Percentiles rank a stretch among this genome's conserved stretches.
Conservation (phyloP, 1,140 invertebrate genomes). For the Pogonomyrmex californicus region DNA sequence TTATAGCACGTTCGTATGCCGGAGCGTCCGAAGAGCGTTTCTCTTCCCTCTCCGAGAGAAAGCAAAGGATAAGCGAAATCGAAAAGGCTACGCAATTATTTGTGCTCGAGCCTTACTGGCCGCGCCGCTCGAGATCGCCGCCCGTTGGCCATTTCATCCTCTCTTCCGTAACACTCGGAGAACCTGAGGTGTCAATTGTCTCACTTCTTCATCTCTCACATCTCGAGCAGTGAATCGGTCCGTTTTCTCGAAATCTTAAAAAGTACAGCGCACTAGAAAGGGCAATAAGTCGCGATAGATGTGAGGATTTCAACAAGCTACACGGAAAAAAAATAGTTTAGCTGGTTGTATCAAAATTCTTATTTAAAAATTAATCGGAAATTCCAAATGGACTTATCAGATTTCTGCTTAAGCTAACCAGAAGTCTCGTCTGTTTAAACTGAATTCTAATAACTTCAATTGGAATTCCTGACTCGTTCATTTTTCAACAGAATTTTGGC, state of each 20-base stretch:
- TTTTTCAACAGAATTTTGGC: no score
- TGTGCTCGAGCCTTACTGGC: constrained; percentile 52
- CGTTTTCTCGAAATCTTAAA: not conserved
- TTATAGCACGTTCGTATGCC: constrained; percentile 68
- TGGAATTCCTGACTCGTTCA: no score
- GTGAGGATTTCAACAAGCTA: not conserved
- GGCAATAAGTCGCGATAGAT: not conserved
- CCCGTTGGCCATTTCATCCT: constrained; percentile 8
- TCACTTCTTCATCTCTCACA: not conserved
- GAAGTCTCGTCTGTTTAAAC: no score
- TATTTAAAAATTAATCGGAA: no score
- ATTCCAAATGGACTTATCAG: no score
- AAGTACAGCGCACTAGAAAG: not conserved
- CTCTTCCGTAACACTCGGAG: not conserved
- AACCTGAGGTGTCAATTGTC: not conserved
- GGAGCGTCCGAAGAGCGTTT: constrained; percentile 62
- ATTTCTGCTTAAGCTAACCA: no score
- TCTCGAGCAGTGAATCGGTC: not conserved
- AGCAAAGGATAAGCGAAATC: constrained; percentile 71
- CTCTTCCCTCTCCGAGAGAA: constrained; percentile 39
- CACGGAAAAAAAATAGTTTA: no score
- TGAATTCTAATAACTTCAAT: no score
- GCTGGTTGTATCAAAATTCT: no score
- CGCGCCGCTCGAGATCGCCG: constrained; percentile 51
- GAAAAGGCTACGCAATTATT: constrained; percentile 62